phyloP scores from a whole-genome alignment of 2,888 invertebrate genomes.

The Halocaridina rubra region DNA sequence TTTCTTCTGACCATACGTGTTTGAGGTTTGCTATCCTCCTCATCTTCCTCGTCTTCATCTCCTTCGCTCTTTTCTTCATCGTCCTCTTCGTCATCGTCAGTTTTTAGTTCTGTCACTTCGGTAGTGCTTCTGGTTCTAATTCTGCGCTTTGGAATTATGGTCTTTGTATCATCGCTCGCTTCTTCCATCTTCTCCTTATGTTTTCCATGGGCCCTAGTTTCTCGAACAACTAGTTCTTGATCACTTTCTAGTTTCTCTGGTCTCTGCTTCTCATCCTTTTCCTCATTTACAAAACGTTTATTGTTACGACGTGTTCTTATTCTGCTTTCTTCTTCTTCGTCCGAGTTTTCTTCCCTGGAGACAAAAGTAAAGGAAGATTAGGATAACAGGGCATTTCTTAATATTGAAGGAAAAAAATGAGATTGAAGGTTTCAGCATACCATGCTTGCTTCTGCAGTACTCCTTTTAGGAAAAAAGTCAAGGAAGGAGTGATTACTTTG shows the following conservation, averaged over 20 bases:
- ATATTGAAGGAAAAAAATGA: no score
- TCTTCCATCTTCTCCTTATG: no score
- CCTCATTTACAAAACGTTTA: conserved; percentile 8
- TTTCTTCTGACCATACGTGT: background rate
- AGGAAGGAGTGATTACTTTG: no score
- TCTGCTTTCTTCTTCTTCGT: conserved; percentile 6
- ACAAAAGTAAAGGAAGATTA: background rate
- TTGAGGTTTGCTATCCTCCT: no score
- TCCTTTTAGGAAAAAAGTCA: no score
- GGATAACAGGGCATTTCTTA: no score
- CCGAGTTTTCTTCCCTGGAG: conserved; percentile 32
- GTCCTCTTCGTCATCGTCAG: conserved; percentile 54
- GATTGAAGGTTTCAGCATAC: no score
- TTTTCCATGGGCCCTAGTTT: no score
- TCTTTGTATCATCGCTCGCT: conserved; percentile 15
- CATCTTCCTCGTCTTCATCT: background rate
- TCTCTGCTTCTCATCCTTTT: conserved; percentile 1
- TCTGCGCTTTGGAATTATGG: conserved; percentile 29
- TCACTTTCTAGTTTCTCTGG: conserved; percentile 2
- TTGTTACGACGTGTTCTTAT: background rate
- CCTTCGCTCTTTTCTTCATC: background rate
- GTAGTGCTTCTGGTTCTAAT: conserved; percentile 30
- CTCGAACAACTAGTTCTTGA: no score
- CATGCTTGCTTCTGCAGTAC: no score
- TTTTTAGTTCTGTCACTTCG: conserved; percentile 9